These are phyloP conservation scores for Poecile montanus DNA, from an alignment of 2,797 vertebrate genomes.

Conservation along the genomic window DNA sequence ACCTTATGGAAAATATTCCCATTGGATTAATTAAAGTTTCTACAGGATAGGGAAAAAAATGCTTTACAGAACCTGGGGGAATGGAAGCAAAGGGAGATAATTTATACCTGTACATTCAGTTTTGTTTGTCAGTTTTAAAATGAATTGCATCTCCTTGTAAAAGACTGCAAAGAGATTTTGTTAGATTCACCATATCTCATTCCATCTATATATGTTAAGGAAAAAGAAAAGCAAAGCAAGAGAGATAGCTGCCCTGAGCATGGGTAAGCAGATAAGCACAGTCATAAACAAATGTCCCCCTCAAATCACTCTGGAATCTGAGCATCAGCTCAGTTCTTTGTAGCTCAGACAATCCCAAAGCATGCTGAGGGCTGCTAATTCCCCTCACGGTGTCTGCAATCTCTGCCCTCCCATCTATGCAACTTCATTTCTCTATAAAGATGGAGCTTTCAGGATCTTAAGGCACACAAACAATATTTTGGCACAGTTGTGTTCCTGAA, in stretches of 20 bases:
- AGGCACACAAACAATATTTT: not conserved
- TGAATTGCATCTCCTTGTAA: not conserved
- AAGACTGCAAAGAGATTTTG: not conserved
- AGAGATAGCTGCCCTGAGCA: not conserved
- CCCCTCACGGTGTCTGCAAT: not conserved
- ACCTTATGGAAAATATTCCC: slow-evolving; percentile 23
- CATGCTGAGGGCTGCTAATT: not conserved
- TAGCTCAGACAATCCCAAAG: not conserved
- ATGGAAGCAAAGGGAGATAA: not conserved
- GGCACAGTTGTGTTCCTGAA: slow-evolving; percentile 8
- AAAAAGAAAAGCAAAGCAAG: not conserved
- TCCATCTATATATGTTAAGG: not conserved
- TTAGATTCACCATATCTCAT: not conserved
- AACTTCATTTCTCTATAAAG: not conserved
- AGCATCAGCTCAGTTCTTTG: not conserved
- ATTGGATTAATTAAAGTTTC: slow-evolving; percentile 41
- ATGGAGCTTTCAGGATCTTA: not conserved
- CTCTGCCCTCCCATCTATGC: not conserved
- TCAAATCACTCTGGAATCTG: not conserved
- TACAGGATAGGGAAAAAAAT: not conserved
- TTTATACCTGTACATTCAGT: not conserved
- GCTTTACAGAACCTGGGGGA: not conserved
- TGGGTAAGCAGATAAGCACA: not conserved
- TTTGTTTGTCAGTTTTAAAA: slow-evolving; percentile 11
- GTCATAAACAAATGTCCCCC: not conserved